Evolutionary conservation across 2,888 invertebrate species (phyloP).

Genomic region (Tholera decimalis): DNA sequence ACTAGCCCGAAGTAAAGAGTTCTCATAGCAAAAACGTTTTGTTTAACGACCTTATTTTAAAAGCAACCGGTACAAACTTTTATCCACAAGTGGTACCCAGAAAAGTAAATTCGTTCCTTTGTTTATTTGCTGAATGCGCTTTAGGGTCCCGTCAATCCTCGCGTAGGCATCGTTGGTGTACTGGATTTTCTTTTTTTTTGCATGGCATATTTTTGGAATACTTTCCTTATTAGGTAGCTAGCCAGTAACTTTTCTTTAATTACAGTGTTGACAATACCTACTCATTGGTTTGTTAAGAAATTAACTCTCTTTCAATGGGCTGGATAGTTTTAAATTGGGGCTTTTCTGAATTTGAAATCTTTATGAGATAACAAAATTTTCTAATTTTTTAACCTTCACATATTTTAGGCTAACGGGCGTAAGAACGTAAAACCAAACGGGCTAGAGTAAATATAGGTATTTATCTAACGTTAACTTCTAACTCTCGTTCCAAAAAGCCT

Average conservation of each 20-base stretch:
- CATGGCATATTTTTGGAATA: not conserved
- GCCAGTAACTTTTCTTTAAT: not conserved
- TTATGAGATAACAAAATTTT: not conserved
- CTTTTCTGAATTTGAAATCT: too few species aligned
- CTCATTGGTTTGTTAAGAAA: not conserved
- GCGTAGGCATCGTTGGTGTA: not conserved
- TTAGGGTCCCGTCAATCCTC: constrained; percentile 28
- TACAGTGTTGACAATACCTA: not conserved
- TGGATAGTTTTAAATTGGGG: not conserved
- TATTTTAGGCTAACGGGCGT: not conserved
- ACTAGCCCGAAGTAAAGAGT: constrained; percentile 34
- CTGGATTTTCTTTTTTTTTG: constrained; percentile 2
- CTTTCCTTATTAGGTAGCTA: not conserved
- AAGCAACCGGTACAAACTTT: constrained; percentile 50
- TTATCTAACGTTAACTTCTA: constrained; percentile 9
- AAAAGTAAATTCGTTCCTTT: constrained; percentile 61
- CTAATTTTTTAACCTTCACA: too few species aligned
- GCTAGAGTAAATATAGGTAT: not conserved
- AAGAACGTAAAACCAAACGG: not conserved
- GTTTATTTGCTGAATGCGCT: constrained; percentile 57
- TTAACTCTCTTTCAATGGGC: not conserved
- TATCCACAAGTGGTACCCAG: constrained; percentile 55
- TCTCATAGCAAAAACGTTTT: constrained; percentile 46
- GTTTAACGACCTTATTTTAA: constrained; percentile 61
- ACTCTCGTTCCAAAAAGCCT: constrained; percentile 13